Percentiles rank a stretch among this genome's conserved stretches.
Conservation (phyloP, 2,888 invertebrate species). For the Cyclophora albipunctata region DNA sequence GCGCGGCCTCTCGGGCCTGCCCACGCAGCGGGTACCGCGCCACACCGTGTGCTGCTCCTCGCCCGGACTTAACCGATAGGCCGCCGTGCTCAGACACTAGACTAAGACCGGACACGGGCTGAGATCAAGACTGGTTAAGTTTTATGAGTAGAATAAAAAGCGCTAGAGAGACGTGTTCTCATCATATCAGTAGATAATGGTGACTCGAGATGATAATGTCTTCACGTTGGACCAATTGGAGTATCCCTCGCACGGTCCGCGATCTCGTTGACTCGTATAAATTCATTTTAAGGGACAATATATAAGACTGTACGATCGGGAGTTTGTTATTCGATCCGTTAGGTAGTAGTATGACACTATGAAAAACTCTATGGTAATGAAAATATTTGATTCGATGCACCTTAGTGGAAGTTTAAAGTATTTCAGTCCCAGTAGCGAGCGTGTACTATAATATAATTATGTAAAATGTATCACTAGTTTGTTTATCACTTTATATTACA, state of each 20-base stretch:
- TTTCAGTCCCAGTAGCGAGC: conserved; percentile 11
- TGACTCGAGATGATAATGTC: conserved; percentile 36
- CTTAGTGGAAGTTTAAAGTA: conserved; percentile 24
- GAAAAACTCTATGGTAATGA: conserved; percentile 23
- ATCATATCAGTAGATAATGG: conserved; percentile 64
- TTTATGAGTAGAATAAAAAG: conserved; percentile 48
- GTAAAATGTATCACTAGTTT: conserved; percentile 4
- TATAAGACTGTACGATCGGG: conserved; percentile 50
- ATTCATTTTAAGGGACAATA: conserved; percentile 42
- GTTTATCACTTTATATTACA: not conserved
- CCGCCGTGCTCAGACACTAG: conserved; percentile 6
- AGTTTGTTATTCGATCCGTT: conserved; percentile 30
- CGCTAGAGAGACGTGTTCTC: conserved; percentile 45
- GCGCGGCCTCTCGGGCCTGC: conserved; percentile 86
- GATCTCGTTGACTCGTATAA: conserved; percentile 33
- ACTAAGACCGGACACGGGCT: conserved; percentile 31
- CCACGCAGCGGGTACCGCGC: conserved; percentile 86
- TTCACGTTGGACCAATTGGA: conserved; percentile 55
- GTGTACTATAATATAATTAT: conserved; percentile 1
- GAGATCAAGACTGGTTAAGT: conserved; percentile 66
- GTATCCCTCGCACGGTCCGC: conserved; percentile 15
- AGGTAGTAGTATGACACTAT: conserved; percentile 28
- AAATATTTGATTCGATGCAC: conserved; percentile 34
- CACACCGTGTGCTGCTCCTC: conserved; percentile 53
- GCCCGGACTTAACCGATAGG: conserved; percentile 60